These are phyloP conservation scores for Brachyptera risi DNA, from an alignment of 2,888 invertebrate genomes.

Conservation along the genomic window DNA sequence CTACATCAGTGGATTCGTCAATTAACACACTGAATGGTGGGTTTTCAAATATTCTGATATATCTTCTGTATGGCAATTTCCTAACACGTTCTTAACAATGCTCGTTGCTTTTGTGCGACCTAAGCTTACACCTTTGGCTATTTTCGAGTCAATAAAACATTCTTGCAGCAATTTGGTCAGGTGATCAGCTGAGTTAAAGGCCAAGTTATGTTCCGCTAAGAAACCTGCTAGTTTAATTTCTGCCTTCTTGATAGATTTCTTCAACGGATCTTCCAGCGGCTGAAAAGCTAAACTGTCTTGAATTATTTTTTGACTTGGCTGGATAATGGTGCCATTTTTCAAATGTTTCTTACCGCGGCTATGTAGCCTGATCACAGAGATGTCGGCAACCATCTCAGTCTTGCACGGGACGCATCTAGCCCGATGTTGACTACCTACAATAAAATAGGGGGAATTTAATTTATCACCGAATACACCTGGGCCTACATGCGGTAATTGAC, in stretches of 20 bases:
- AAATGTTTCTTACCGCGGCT: constrained; percentile 13
- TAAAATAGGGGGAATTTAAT: background rate
- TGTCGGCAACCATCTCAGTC: background rate
- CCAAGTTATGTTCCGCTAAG: constrained; percentile 38
- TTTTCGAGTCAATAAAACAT: constrained; percentile 20
- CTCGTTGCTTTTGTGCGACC: constrained; percentile 16
- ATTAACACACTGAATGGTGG: constrained; percentile 32
- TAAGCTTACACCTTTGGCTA: constrained; percentile 11
- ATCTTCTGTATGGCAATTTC: constrained; percentile 11
- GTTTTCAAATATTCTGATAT: background rate
- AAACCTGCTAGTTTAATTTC: constrained; percentile 30
- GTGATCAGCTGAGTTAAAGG: constrained; percentile 28
- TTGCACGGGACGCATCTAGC: constrained; percentile 11
- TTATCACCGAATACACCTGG: too few relatives aligned
- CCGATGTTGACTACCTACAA: background rate
- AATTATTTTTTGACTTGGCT: constrained; percentile 3
- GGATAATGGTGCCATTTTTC: background rate
- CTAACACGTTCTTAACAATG: constrained; percentile 21
- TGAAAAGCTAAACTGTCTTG: background rate
- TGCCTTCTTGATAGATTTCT: constrained; percentile 31
- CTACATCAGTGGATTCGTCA: constrained; percentile 39
- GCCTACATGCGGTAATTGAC: too few relatives aligned
- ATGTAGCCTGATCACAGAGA: constrained; percentile 2
- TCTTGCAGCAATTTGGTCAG: constrained; percentile 17
- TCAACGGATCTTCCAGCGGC: background rate